Evolutionary conservation across 2,888 invertebrate species (phyloP), one percentile per base, ranked within the genome.

Genomic region (Falcaria lacertinaria): DNA sequence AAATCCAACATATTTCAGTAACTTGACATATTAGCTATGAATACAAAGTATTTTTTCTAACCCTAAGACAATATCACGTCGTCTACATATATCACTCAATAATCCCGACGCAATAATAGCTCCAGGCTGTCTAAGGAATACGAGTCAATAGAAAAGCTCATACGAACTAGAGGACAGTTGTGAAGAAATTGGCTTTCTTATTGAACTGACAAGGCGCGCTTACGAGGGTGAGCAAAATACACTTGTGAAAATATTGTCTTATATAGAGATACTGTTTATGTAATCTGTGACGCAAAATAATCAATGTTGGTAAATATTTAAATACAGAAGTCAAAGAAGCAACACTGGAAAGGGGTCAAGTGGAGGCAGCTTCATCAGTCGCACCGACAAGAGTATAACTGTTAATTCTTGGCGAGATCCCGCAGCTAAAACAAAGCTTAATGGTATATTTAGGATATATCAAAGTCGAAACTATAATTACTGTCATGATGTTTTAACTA

Each of bases 141-240:
- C 65, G 67, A 74, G 64, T 74, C 72, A 69, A 76, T 71, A 78
- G 62, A 71, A 67, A 70, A 69, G 63, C 74, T 75, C 66, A 74
- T 72, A 75, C 28, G 28, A 28, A 11, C 7, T 11, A 28, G 28
- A 11, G 28, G 19, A 19, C 28, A 78, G 73, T 80, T 79, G 75
- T 76, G 77, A 82, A 82, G 79, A 79, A 80, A 86, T 84, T 85
- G 83, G 81, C 80, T 84, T 66, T 76, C 61, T 79, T 79, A 81
- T 82, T 80, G 81, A 81, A 81, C 79, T 78, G 80, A 75, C 75
- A 64, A 59, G 61, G 60, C 60, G 59, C 50, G 43, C 34, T 45
- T 14, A 11, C 28, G 7, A 28, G 28, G 11, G 28, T 28, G 11
- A 11, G 11, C 28, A 11, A 28, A 28, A 11, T 28, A 11, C 1